These are phyloP conservation scores for Periophthalmodon schlosseri DNA, from an alignment of 2,113 vertebrate species.

Conservation along the genomic window DNA sequence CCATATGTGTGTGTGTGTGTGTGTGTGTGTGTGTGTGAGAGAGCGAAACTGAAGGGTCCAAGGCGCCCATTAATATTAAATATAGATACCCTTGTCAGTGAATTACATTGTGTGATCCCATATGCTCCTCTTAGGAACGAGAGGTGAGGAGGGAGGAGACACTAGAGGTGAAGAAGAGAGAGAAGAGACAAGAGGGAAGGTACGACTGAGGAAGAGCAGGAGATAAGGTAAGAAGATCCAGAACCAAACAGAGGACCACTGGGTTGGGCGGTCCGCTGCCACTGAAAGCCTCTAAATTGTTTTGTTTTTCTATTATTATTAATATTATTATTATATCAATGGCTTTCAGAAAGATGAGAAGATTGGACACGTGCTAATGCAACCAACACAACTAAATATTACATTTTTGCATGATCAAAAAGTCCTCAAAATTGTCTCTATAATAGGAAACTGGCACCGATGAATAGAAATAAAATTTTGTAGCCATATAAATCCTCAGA, in stretches of 20 bases:
- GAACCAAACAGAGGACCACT: not conserved
- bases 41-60: conserved; percentile 77
- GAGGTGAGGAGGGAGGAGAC: conserved; percentile 64
- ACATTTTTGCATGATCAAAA: no score
- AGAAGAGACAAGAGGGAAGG: conserved; percentile 25
- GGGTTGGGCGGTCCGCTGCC: not conserved
- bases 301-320: no score
- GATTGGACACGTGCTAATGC: no score
- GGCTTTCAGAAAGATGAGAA: no score
- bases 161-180: conserved; percentile 52
- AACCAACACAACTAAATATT: no score
- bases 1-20: conserved; percentile 45
- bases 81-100: conserved; percentile 98
- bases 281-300: not conserved
- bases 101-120: conserved; percentile 89
- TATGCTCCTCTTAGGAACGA: conserved; percentile 80
- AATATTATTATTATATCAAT: no score
- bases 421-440: no score
- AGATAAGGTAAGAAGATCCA: conserved; percentile 30
- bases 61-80: conserved; percentile 95
- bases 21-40: conserved; percentile 37
- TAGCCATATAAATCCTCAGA: no score
- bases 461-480: no score
- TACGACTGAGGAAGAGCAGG: conserved; percentile 22
- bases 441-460: no score